These are phyloP conservation scores for Poecile atricapillus DNA, from an alignment of 2,113 vertebrate species.

Conservation along the genomic window DNA sequence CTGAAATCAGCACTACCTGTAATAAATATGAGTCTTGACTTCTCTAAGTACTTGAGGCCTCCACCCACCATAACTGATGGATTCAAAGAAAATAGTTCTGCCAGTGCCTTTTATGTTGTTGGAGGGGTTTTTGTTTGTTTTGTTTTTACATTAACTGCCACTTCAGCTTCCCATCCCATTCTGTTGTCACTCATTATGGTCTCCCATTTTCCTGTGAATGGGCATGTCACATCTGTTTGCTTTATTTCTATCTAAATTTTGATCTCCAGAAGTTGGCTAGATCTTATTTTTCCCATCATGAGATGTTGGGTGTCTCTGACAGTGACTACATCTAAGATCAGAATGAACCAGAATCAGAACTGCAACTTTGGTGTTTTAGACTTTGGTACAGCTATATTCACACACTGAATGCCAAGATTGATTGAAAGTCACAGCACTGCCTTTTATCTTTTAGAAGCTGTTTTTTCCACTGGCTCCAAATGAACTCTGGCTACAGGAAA, in stretches of 20 bases:
- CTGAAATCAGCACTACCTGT: slow-evolving; percentile 37
- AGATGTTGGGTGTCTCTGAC: not conserved
- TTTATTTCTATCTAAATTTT: not conserved
- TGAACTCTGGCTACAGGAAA: slow-evolving; percentile 63
- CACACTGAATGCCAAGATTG: not conserved
- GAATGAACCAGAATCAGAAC: not conserved
- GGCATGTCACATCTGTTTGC: not conserved
- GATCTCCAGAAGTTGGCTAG: not conserved
- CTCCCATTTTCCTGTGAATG: not conserved
- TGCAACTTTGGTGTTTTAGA: not conserved
- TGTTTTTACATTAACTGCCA: not conserved
- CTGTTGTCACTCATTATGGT: not conserved
- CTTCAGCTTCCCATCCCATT: not conserved
- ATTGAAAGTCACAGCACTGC: slow-evolving; percentile 32
- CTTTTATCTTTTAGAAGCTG: slow-evolving; percentile 61
- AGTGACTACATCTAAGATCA: not conserved
- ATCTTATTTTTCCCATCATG: not conserved
- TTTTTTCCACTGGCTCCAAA: slow-evolving; percentile 64
- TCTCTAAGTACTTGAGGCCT: not conserved
- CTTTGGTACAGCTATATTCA: not conserved
- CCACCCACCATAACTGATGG: slow-evolving; percentile 10
- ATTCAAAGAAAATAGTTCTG: slow-evolving; percentile 34
- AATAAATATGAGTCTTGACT: slow-evolving; percentile 21
- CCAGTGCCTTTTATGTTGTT: not conserved
- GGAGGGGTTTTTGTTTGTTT: not conserved